A percentile compares a stretch with the other conserved stretches of the same genome.
These are phyloP conservation scores for Drosophila greeni DNA, from an alignment of 2,888 invertebrate species.

Conservation along the genomic window DNA sequence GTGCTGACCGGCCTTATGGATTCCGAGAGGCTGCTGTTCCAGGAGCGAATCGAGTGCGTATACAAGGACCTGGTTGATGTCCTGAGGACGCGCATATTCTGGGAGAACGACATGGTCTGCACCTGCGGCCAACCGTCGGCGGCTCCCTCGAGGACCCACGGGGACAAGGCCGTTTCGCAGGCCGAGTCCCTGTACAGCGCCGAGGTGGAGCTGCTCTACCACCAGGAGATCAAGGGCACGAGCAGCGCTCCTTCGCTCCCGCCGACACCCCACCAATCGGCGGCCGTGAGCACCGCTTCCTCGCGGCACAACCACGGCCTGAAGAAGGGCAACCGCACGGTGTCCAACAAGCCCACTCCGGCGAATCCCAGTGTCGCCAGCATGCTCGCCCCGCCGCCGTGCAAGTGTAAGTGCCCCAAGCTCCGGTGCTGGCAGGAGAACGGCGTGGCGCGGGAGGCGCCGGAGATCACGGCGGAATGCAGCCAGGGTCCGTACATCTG, in stretches of 20 bases:
- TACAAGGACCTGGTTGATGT: conserved; percentile 60
- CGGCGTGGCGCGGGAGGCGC: conserved; percentile 36
- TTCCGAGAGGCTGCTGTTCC: conserved; percentile 58
- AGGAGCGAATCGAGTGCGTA: conserved; percentile 58
- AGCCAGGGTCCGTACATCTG: conserved; percentile 72
- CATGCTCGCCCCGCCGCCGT: conserved; percentile 2
- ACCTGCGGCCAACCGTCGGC: conserved; percentile 3
- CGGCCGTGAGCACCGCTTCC: background rate
- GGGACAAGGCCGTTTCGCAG: background rate
- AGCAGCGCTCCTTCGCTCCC: conserved; percentile 34
- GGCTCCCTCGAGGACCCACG: rapidly evolving
- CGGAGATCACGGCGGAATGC: conserved; percentile 61
- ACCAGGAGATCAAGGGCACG: background rate
- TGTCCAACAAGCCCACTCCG: background rate
- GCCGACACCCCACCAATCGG: background rate
- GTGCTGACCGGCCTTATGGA: conserved; percentile 63
- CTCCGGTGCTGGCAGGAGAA: conserved; percentile 50
- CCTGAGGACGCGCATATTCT: conserved; percentile 47
- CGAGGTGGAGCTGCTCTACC: conserved; percentile 43
- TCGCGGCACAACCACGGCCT: conserved; percentile 8
- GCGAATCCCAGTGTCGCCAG: background rate
- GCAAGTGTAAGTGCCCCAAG: conserved; percentile 55
- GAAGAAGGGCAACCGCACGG: background rate
- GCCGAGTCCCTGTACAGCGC: background rate
- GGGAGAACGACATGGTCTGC: conserved; percentile 35